Conservation (phyloP, 92 coral and sea anemone genomes). For the Paramuricea clavata region DNA sequence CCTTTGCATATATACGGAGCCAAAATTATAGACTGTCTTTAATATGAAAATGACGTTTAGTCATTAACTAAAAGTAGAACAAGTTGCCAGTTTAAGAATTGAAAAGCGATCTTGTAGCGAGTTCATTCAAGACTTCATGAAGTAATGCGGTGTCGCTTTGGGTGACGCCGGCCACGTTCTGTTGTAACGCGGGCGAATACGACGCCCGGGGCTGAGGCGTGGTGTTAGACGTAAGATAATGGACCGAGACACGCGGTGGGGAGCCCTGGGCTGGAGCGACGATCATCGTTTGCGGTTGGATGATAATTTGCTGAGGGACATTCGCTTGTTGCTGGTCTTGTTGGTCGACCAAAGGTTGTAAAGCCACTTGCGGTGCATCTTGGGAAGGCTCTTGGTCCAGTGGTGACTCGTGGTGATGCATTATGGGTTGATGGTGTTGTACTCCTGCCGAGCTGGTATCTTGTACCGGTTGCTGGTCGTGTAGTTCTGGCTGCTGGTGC, state of each 20-base stretch:
- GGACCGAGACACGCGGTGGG: conserved; percentile 39
- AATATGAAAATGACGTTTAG: too few species aligned
- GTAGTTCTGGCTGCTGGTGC: neutral
- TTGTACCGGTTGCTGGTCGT: neutral
- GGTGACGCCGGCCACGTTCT: conserved; percentile 29
- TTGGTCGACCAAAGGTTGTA: neutral
- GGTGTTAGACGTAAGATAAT: conserved; percentile 35
- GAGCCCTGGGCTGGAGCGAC: conserved; percentile 23
- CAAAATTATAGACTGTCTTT: too few species aligned
- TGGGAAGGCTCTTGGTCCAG: neutral
- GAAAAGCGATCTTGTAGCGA: conserved; percentile 46
- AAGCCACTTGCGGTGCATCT: neutral
- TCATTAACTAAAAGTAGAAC: too few species aligned
- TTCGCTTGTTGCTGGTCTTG: neutral
- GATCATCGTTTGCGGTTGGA: conserved; percentile 22
- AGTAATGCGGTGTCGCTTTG: conserved; percentile 52
- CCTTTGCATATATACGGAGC: too few species aligned
- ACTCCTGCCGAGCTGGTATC: neutral
- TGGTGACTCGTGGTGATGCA: neutral
- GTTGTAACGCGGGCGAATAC: conserved; percentile 31
- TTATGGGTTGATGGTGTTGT: neutral
- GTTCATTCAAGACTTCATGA: conserved; percentile 43
- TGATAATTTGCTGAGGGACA: neutral
- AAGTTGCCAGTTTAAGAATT: conserved; percentile 9
- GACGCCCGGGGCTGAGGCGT: conserved; percentile 20